These are phyloP conservation scores for Amblyopsis hoosieri DNA, from an alignment of 2,797 vertebrate genomes.

Conservation along the genomic window DNA sequence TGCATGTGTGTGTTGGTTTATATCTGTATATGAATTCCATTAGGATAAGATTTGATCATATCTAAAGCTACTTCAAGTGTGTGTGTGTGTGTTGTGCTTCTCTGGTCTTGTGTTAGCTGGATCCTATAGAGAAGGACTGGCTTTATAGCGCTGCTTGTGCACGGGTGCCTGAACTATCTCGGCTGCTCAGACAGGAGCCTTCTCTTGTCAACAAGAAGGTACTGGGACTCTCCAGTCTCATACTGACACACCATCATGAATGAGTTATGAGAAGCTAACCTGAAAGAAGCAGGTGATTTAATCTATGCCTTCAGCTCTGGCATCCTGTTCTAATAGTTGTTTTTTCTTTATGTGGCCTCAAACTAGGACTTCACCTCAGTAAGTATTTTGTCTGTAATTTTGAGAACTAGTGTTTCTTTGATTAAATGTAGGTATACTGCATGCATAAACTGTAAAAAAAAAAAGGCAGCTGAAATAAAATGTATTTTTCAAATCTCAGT, in stretches of 20 bases:
- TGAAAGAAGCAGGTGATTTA: neutral
- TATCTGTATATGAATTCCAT: neutral
- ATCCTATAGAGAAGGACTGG: conserved; percentile 84
- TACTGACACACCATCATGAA: neutral
- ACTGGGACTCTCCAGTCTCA: conserved; percentile 14
- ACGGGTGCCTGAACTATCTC: conserved; percentile 72
- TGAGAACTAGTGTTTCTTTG: too few species aligned
- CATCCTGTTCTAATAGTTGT: conserved; percentile 17
- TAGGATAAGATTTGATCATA: neutral
- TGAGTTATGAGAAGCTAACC: neutral
- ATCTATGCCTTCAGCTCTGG: neutral
- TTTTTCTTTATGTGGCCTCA: conserved; percentile 15
- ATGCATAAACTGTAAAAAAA: too few species aligned
- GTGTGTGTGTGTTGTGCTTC: conserved; percentile 5
- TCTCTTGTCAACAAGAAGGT: conserved; percentile 83
- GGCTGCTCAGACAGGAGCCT: conserved; percentile 80
- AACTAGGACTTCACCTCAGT: conserved; percentile 84
- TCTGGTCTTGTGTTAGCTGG: conserved; percentile 65
- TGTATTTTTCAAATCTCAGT: too few species aligned
- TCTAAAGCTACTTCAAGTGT: neutral
- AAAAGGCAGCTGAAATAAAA: too few species aligned
- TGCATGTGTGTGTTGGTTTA: conserved; percentile 6
- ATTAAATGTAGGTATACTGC: too few species aligned
- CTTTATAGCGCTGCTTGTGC: conserved; percentile 81
- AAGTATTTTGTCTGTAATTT: conserved; percentile 56